Evolutionary conservation across 2,797 vertebrate genomes (phyloP).

Genomic region (Sus cebifrons): DNA sequence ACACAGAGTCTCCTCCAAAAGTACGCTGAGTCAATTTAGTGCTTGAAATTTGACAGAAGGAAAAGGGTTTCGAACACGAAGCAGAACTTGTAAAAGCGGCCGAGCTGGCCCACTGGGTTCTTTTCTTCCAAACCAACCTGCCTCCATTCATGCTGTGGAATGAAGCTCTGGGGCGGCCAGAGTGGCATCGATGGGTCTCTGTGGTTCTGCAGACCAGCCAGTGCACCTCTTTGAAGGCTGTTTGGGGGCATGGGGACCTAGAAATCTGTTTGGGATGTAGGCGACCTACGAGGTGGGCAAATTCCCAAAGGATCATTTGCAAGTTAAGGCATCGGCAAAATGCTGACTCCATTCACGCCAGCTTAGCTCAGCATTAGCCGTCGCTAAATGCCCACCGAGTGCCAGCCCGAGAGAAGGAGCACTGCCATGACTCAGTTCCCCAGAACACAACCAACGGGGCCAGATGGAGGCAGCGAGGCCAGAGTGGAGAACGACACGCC

Average conservation of each 20-base stretch:
- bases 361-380: background rate
- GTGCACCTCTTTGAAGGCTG: background rate
- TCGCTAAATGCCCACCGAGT: rapidly evolving
- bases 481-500: rapidly evolving
- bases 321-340: background rate
- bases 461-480: rapidly evolving
- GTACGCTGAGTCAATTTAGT: constrained; percentile 82
- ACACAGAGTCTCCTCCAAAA: constrained; percentile 78
- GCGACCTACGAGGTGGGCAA: rapidly evolving
- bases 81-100: constrained; percentile 40
- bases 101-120: background rate
- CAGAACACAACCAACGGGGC: background rate
- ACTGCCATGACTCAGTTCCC: background rate
- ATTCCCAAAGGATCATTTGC: background rate
- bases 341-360: background rate
- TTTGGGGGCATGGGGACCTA: background rate
- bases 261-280: background rate
- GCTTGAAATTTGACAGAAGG: constrained; percentile 76
- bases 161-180: rapidly evolving
- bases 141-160: rapidly evolving
- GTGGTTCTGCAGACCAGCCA: rapidly evolving
- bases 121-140: background rate
- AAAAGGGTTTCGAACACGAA: constrained; percentile 71
- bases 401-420: background rate
- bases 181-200: background rate